Evolutionary conservation across 2,888 invertebrate genomes (phyloP), one percentile per base, ranked within the genome.

Genomic region (Protonemura montana): DNA sequence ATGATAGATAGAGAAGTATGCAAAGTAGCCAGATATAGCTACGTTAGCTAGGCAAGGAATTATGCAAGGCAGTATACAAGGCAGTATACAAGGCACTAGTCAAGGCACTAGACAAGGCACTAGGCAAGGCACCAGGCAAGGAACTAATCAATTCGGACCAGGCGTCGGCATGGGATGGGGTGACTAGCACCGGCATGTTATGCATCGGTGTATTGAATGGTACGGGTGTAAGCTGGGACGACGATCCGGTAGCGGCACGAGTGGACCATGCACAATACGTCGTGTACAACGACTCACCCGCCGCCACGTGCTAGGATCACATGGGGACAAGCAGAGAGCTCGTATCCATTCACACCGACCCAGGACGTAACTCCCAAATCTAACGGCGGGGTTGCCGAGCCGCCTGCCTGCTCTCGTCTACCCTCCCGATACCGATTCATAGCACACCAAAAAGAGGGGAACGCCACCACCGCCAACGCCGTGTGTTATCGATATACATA

Each of bases 1-100:
- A 82, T 25, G 29, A 82, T 10, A 28, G 80, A 80, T 80, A 80
- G 28, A 80, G 80, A 35, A 6, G 10, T 35, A 59, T 59, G 59
- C 13, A 59, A 59, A 59, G 59, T 21, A 59, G 59, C 59, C 2
- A 59, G 59, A 10, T 35, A 21, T 21, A 59, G 21, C 16, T 21
- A 59, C 13, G 59, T 21, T 21, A 7, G 59, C 59, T 16, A 10
- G 10, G 59, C 3, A 7, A 59, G 59, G 16, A 13, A 7, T 10
- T 1, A 3, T 21, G 59, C 6, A 59, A 41, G 41, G 6, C 5
- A 41, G 41, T 13, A 41, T 7, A 13, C 41, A 41, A 41, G 41
- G 6, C 5, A 41, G 41, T 13, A 41, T 7, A 13, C 41, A 41
- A 41, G 41, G 6, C 5, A 41, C 6, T 13, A 41, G 13, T 5